Base-by-base conservation (phyloP, 2,888 invertebrate species). In the Microchrysa polita region DNA sequence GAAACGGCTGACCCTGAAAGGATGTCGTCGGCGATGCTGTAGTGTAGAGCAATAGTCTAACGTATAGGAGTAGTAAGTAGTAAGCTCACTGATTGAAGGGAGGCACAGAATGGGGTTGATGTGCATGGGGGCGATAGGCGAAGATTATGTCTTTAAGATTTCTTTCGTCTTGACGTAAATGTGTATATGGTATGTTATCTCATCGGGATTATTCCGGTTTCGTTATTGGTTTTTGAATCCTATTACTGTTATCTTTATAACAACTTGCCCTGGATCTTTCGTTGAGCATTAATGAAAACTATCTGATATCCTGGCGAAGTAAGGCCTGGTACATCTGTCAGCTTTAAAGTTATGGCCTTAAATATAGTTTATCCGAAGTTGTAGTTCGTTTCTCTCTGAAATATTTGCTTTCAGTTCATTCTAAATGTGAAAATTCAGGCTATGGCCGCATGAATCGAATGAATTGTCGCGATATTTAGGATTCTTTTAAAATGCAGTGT, bases 1-100 rank as follows among this genome's bases (percentile, higher is more conserved):
- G 59, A 59, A 59, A 59, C 23, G 59, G 59, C 20, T 23, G 59
- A 59, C 59, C 59, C 59, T 59, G 59, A 59, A 59, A 59, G 20
- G 23, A 59, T 59, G 59, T 59, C 23, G 27, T 34, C 27, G 27
- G n/a, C n/a, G n/a, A n/a, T n/a, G n/a, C 27, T 34, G 27, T 34
- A n/a, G n/a, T n/a, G n/a, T n/a, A n/a, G n/a, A n/a, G n/a, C n/a
- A n/a, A n/a, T n/a, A n/a, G n/a, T n/a, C n/a, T n/a, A n/a, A n/a
- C n/a, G n/a, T n/a, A n/a, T n/a, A n/a, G n/a, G n/a, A n/a, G n/a
- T n/a, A n/a, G n/a, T n/a, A n/a, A n/a, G 27, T 7, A 34, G 27
- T 7, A 5, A 34, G 27, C 27, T 34, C 4, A 34, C 27, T 34
- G 27, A 34, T 34, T 34, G 27, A 34, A 34, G 27, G n/a, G n/a